These are phyloP conservation scores for Mus minutoides DNA, from an alignment of 2,797 vertebrate species.

Conservation along the genomic window DNA sequence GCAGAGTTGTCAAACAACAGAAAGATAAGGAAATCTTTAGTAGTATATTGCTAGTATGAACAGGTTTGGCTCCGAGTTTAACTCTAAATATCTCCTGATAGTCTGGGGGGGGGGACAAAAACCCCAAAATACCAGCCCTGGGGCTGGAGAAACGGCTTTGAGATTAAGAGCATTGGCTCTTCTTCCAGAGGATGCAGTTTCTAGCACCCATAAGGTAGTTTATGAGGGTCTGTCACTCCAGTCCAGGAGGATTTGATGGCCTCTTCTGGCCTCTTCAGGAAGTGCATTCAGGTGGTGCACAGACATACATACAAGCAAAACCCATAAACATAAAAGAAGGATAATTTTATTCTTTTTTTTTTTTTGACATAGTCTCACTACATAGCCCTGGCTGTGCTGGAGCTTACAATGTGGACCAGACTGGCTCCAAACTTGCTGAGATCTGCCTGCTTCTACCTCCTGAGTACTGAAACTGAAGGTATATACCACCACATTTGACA, in stretches of 20 bases:
- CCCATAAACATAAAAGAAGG: background rate
- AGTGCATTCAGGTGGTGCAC: background rate
- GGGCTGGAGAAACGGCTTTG: background rate
- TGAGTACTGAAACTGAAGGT: background rate
- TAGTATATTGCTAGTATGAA: background rate
- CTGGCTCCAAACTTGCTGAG: background rate
- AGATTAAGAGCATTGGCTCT: background rate
- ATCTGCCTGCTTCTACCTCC: background rate
- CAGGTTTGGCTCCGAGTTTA: background rate
- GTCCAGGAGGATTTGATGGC: background rate
- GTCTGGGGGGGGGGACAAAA: conserved; percentile 46
- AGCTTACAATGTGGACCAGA: background rate
- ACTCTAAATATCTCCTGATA: background rate
- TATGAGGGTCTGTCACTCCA: background rate
- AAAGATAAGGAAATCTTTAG: background rate
- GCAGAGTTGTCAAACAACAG: background rate
- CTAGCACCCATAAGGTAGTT: background rate
- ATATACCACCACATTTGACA: background rate
- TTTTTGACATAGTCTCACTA: background rate
- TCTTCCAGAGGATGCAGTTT: background rate
- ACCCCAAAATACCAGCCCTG: background rate
- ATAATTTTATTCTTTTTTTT: background rate
- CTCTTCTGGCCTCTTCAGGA: background rate
- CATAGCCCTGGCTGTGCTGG: background rate
- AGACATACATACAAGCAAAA: background rate